Conservation (phyloP, 1,140 invertebrate genomes). For the Dendrolimus punctatus region DNA sequence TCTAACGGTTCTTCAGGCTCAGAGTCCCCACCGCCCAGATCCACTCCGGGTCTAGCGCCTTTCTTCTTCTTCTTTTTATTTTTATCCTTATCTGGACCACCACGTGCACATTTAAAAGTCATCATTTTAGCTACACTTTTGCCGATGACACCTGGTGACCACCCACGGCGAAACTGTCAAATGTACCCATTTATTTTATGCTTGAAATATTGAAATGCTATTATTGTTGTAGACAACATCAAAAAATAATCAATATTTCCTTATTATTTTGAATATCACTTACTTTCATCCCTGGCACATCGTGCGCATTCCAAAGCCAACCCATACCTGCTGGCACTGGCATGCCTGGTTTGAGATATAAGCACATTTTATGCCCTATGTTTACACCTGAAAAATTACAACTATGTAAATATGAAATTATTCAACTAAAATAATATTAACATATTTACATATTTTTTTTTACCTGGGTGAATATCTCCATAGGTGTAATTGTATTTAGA, state of each 20-base stretch:
- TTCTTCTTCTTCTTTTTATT: conserved; percentile 60
- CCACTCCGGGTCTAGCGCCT: conserved; percentile 28
- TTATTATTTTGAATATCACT: neutral
- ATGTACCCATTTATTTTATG: too few species aligned
- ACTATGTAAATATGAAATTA: neutral
- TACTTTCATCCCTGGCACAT: conserved; percentile 58
- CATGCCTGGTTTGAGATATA: conserved; percentile 37
- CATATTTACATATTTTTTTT: neutral
- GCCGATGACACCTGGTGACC: conserved; percentile 71
- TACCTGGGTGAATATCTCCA: conserved; percentile 55
- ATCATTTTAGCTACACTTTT: conserved; percentile 69
- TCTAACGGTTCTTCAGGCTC: conserved; percentile 55
- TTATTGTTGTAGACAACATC: too few species aligned
- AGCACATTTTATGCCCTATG: conserved; percentile 70
- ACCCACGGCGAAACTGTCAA: conserved; percentile 52
- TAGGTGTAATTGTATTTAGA: conserved; percentile 61
- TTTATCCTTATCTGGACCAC: conserved; percentile 49
- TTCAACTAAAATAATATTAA: conserved; percentile 2
- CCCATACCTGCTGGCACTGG: conserved; percentile 73
- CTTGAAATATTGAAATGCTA: too few species aligned
- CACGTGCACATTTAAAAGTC: conserved; percentile 52
- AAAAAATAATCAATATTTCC: too few species aligned
- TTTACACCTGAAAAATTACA: conserved; percentile 42
- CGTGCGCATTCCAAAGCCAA: conserved; percentile 72
- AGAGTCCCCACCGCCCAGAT: conserved; percentile 46